A percentile compares a stretch with the other conserved stretches of the same genome.
phyloP scores from a whole-genome alignment of 2,113 vertebrate species.

The Nerophis lumbriciformis region DNA sequence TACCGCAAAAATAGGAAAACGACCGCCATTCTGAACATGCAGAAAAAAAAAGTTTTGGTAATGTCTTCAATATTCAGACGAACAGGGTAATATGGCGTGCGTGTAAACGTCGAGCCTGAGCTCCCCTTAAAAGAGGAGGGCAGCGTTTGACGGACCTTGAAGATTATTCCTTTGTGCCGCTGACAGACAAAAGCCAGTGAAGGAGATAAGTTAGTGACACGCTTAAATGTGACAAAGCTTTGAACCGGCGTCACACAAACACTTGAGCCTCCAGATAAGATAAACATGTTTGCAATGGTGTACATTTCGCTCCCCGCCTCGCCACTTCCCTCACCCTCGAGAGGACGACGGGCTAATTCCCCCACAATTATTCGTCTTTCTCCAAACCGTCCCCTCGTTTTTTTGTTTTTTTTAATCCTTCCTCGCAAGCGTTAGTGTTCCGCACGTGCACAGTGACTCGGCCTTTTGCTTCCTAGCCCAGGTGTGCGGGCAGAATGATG shows the following conservation, averaged over 20 bases:
- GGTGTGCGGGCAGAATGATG: conserved; percentile 64
- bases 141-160: not conserved
- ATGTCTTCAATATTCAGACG: no score
- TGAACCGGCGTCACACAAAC: conserved; percentile 68
- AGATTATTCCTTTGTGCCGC: conserved; percentile 18
- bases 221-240: conserved; percentile 65
- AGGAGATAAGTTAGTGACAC: conserved; percentile 59
- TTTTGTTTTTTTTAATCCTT: not conserved
- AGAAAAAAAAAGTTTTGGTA: no score
- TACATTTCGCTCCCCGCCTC: conserved; percentile 67
- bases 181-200: conserved; percentile 50
- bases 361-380: conserved; percentile 41
- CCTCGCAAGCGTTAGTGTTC: conserved; percentile 34
- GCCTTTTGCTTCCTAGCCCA: conserved; percentile 30
- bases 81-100: no score
- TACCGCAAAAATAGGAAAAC: no score
- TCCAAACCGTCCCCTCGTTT: conserved; percentile 57
- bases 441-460: conserved; percentile 35
- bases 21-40: no score
- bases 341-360: conserved; percentile 39
- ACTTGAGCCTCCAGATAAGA: conserved; percentile 59
- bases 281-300: conserved; percentile 76
- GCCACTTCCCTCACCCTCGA: not conserved
- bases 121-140: conserved; percentile 2
- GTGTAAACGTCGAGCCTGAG: no score